A percentile compares a stretch with the other conserved stretches of the same genome.
These are phyloP conservation scores for Phrixothrix hirtus DNA, from an alignment of 2,888 invertebrate genomes.

Conservation along the genomic window DNA sequence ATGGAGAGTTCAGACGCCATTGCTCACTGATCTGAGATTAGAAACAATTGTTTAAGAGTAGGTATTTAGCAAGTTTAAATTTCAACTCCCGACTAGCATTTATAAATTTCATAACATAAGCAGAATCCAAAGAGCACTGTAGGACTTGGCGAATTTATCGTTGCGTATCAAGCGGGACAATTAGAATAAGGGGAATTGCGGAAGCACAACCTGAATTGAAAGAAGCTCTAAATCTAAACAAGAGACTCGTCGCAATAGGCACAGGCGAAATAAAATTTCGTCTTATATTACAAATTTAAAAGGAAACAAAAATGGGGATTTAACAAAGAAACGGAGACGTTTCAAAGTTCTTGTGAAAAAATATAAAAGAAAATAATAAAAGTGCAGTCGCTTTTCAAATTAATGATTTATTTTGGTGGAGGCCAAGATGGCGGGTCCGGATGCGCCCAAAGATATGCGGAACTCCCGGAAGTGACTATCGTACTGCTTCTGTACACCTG, in stretches of 20 bases:
- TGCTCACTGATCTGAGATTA: conserved; percentile 28
- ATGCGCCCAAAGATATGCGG: conserved; percentile 36
- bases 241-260: conserved; percentile 8
- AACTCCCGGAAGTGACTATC: conserved; percentile 32
- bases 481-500: conserved; percentile 28
- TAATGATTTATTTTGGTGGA: conserved; percentile 48
- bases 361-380: conserved; percentile 33
- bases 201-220: conserved; percentile 1
- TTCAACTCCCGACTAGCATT: not conserved
- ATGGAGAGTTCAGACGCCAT: conserved; percentile 28
- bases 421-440: conserved; percentile 41
- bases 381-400: conserved; percentile 44
- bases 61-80: conserved; percentile 4
- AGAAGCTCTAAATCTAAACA: conserved; percentile 10
- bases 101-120: not conserved
- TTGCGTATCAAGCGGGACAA: not conserved
- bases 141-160: not conserved
- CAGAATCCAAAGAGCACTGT: too few species aligned
- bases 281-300: conserved; percentile 37
- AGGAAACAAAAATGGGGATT: conserved; percentile 32
- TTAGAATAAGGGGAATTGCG: not conserved
- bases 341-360: conserved; percentile 37
- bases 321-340: conserved; percentile 37
- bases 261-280: conserved; percentile 15
- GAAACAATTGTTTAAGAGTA: conserved; percentile 17